Evolutionary conservation across 2,113 vertebrate genomes (phyloP).

Genomic region (Thalassoma bifasciatum): DNA sequence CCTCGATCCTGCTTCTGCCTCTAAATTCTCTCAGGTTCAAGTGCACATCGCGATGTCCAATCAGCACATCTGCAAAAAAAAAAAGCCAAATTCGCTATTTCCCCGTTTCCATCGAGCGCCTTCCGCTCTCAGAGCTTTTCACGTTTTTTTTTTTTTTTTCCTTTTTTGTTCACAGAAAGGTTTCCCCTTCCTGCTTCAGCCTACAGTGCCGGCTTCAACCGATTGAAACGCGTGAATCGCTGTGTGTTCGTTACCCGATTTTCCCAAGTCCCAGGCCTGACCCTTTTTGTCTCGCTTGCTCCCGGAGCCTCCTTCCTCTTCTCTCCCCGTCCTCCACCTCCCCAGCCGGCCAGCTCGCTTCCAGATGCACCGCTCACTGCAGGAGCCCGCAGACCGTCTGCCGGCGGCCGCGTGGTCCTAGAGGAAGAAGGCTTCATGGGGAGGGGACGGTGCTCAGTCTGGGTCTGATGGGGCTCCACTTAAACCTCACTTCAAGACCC

Average conservation of each 20-base stretch:
- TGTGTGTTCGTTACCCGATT: constrained; percentile 84
- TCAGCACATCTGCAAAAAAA: constrained; percentile 77
- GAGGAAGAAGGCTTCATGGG: constrained; percentile 26
- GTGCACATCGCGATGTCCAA: constrained; percentile 69
- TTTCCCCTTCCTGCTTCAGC: constrained; percentile 48
- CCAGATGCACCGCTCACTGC: constrained; percentile 87
- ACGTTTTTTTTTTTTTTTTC: constrained; percentile 39
- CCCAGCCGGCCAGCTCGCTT: constrained; percentile 85
- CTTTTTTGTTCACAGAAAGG: constrained; percentile 45
- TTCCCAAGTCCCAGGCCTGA: constrained; percentile 86
- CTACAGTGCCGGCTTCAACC: constrained; percentile 52
- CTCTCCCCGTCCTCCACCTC: constrained; percentile 88
- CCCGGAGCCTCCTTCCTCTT: constrained; percentile 87
- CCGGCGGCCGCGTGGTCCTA: constrained; percentile 78
- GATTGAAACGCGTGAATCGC: constrained; percentile 66
- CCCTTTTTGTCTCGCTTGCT: constrained; percentile 85
- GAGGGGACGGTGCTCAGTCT: background rate
- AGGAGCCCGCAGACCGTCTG: constrained; percentile 69
- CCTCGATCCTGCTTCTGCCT: constrained; percentile 33
- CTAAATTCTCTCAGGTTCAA: constrained; percentile 74
- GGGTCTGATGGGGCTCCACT: too few relatives aligned
- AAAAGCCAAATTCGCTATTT: constrained; percentile 61
- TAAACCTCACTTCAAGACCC: too few relatives aligned
- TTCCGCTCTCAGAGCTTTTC: constrained; percentile 60
- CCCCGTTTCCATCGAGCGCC: constrained; percentile 63